Evolutionary conservation across 2,113 vertebrate species (phyloP), one percentile per base, ranked within the genome.

Genomic region (Entelurus aequoreus): DNA sequence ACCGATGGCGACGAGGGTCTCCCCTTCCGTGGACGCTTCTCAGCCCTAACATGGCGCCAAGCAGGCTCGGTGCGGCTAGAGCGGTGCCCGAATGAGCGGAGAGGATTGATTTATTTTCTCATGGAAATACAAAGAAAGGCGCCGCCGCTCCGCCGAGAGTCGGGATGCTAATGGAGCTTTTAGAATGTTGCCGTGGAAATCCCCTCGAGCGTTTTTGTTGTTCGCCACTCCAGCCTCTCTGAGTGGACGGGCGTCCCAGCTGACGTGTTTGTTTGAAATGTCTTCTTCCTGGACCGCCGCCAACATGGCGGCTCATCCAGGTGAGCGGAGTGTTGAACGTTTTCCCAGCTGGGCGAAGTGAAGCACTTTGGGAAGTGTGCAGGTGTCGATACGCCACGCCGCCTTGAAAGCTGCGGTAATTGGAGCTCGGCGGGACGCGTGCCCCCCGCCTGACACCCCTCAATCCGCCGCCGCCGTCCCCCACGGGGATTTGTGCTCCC

Each of bases 401-500:
- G 55, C 38, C 40, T 57, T 57, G n/a, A 57, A 57, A 57, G 55
- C 19, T n/a, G 6, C 12, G 38, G 38, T 57, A 57, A 57, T 57
- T 57, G 55, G 40, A 57, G 55, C 55, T 42, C 9, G 37, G 44
- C n/a, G 16, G 40, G n/a, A 19, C 42, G 55, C 40, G 55, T 21
- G 55, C 44, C 55, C 44, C 40, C 40, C 15, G 54, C 38, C 37
- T 40, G 54, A 56, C 54, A 56, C 54, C 54, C 54, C n/a, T 56
- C 36, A n/a, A 4, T 57, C 38, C n/a, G 55, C 16, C 54, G 55
- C 16, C 54, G 54, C 11, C 54, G 54, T 38, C 13, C 14, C 53
- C 35, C 53, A 13, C 53, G 5, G 54, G 55, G 55, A 57, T 57
- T 57, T 57, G 55, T 19, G 55, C 55, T 57, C 55, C 55, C 55